Base-by-base conservation (phyloP, 92 coral and sea anemone species). In the Zoanthus sociatus region DNA sequence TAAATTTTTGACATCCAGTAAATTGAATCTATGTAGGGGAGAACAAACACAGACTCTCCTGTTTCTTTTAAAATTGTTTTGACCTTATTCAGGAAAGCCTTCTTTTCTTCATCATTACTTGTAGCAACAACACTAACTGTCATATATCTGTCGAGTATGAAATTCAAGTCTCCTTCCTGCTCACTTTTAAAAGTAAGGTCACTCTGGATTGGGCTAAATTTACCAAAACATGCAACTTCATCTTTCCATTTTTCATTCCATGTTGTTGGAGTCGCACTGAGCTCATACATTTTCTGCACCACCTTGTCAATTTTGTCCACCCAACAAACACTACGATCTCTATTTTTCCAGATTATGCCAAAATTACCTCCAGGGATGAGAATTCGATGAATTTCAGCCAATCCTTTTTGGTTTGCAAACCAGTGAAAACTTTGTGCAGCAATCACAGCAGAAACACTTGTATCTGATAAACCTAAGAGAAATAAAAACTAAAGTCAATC, bases 351-450 rank as follows among this genome's bases (percentile, higher is more conserved):
- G 66, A 88, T 53, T 13, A 93, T 47, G 1, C 91, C 96, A 53
- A 91, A 83, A 21, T 48, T 55, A 1, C 96, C 96, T 50, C 81
- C 91, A 60, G 94, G 91, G 11, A 31, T 56, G 16, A 93, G 88
- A 26, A 91, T 84, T 42, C 94, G 68, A 86, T 86, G 46, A 20
- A 93, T 91, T 78, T 91, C 94, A 3, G 82, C 78, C 70, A 91
- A 37, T 46, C 92, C 91, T 69, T 82, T 60, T 50, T 88, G 73
- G 31, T 66, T 81, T 81, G 85, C 85, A 81, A 81, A 81, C 85
- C 85, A 81, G 42, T 81, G 85, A 63, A 81, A 81, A 47, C 85
- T 64, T 42, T 81, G 85, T 46, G 85, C 74, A 44, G 85, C 85
- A 42, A 81, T 46, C 37, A 81, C 85, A 47, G 85, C 85, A 81